phyloP scores from a whole-genome alignment of 2,888 invertebrate genomes.

The Yponomeuta malinellus region DNA sequence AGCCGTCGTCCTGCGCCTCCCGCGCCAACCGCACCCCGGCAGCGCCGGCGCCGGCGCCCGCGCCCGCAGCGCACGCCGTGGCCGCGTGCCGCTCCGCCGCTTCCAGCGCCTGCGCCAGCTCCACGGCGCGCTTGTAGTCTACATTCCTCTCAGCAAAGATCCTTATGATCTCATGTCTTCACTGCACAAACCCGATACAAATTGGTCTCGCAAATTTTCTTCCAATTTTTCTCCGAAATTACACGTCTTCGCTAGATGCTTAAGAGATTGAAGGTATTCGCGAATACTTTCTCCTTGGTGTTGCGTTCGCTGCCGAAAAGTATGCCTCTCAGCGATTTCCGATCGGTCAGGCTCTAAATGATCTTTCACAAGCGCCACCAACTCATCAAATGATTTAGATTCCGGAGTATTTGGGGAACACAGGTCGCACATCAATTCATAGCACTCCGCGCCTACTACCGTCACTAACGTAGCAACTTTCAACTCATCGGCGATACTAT shows the following conservation, averaged over 20 bases:
- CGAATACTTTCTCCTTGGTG: constrained; percentile 6
- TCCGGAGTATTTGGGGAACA: neutral
- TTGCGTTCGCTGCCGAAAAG: neutral
- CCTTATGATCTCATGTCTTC: constrained; percentile 13
- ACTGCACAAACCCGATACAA: constrained; percentile 12
- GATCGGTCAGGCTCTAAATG: constrained; percentile 12
- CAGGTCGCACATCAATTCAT: neutral
- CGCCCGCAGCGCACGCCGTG: neutral
- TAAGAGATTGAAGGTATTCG: constrained; percentile 10
- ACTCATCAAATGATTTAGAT: constrained; percentile 6
- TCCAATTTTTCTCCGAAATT: constrained; percentile 14
- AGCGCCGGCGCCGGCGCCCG: neutral
- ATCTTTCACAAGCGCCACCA: constrained; percentile 7
- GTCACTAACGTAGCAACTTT: constrained; percentile 12
- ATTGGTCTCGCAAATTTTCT: constrained; percentile 13
- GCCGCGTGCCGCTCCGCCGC: constrained; percentile 8
- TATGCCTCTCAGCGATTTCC: constrained; percentile 9
- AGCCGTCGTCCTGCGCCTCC: constrained; percentile 3
- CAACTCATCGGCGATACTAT: neutral
- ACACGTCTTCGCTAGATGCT: constrained; percentile 15
- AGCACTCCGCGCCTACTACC: constrained; percentile 11
- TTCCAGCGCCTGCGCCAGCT: constrained; percentile 9
- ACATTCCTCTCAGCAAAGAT: constrained; percentile 11
- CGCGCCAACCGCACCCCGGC: neutral
- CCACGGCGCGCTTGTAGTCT: constrained; percentile 13